phyloP scores from a whole-genome alignment of 2,888 invertebrate species.

The Drosophila multiciliata region DNA sequence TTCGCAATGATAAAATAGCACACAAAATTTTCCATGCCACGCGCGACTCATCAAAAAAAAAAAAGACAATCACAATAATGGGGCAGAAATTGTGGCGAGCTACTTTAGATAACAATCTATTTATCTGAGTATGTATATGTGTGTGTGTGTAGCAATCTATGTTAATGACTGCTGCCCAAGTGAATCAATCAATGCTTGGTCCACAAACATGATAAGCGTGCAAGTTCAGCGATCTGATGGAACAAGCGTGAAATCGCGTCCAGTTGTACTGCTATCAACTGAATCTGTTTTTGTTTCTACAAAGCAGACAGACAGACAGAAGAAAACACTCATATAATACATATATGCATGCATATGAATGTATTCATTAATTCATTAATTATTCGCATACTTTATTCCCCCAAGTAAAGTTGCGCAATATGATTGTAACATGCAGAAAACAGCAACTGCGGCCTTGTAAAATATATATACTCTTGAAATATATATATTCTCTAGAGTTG shows the following conservation, averaged over 20 bases:
- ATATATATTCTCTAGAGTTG: background rate
- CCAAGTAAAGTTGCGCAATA: background rate
- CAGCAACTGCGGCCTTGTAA: background rate
- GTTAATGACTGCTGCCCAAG: conserved; percentile 50
- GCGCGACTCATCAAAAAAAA: conserved; percentile 23
- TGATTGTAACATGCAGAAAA: background rate
- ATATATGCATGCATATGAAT: background rate
- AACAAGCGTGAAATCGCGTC: conserved; percentile 35
- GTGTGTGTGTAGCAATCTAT: conserved; percentile 12
- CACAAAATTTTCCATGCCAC: conserved; percentile 60
- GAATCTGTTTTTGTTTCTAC: conserved; percentile 25
- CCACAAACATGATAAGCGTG: conserved; percentile 42
- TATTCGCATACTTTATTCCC: conserved; percentile 7
- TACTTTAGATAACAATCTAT: conserved; percentile 17
- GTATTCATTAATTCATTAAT: too few relatives aligned
- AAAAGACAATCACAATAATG: conserved; percentile 17
- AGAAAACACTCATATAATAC: background rate
- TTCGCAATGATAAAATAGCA: conserved; percentile 24
- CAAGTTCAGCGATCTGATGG: conserved; percentile 61
- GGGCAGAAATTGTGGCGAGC: background rate
- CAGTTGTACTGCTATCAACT: conserved; percentile 49
- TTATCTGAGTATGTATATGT: background rate
- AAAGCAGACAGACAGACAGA: conserved; percentile 18
- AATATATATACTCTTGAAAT: background rate
- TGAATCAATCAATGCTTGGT: conserved; percentile 63